Conservation (phyloP, 2,113 vertebrate species). For the Natator depressus region DNA sequence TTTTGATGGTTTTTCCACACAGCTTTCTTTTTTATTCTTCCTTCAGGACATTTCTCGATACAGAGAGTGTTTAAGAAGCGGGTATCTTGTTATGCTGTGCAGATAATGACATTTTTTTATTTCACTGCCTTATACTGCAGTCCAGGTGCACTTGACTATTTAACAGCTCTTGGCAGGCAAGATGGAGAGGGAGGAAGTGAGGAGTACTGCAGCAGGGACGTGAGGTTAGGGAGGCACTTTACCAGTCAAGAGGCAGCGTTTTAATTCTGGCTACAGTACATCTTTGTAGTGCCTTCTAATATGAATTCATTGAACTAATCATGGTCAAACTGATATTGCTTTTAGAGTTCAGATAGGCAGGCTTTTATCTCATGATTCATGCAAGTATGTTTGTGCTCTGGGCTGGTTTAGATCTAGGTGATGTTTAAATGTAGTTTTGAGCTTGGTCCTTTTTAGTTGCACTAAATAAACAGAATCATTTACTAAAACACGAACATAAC, state of each 20-base stretch:
- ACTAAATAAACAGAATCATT: neutral
- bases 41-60: neutral
- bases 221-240: neutral
- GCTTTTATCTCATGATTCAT: neutral
- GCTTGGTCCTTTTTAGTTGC: neutral
- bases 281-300: neutral
- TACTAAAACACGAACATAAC: neutral
- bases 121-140: neutral
- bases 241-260: neutral
- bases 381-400: neutral
- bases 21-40: neutral
- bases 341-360: neutral
- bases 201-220: neutral
- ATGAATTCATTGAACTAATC: neutral
- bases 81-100: neutral
- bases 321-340: neutral
- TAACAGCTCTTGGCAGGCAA: neutral
- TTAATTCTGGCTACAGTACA: neutral
- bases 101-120: neutral
- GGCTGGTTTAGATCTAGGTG: neutral
- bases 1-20: neutral
- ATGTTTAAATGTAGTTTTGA: neutral
- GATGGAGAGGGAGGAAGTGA: rapidly evolving
- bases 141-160: neutral
- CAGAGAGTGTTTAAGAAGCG: neutral